phyloP scores from a whole-genome alignment of 2,888 invertebrate genomes.

The Ochropleura plecta region DNA sequence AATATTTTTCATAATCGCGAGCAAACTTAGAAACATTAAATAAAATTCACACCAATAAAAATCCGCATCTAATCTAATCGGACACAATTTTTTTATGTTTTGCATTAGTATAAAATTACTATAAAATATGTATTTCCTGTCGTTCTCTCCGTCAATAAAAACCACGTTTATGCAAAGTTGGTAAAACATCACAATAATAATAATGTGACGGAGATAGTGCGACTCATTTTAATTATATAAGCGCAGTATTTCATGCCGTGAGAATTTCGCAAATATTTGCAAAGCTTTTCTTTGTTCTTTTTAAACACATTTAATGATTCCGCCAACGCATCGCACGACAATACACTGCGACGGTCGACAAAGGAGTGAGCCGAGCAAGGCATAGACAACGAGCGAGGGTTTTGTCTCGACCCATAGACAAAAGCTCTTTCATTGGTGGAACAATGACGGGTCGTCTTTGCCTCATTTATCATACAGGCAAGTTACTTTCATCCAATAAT shows the following conservation, averaged over 20 bases:
- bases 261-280: constrained; percentile 86
- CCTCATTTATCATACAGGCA: constrained; percentile 89
- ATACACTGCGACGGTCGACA: constrained; percentile 83
- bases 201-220: constrained; percentile 38
- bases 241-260: constrained; percentile 67
- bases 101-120: constrained; percentile 59
- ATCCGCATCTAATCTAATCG: constrained; percentile 37
- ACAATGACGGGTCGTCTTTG: constrained; percentile 87
- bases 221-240: constrained; percentile 60
- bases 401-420: constrained; percentile 88
- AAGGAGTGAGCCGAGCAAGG: constrained; percentile 82
- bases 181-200: constrained; percentile 38
- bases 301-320: constrained; percentile 84
- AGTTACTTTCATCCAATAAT: constrained; percentile 90
- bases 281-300: constrained; percentile 75
- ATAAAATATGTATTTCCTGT: constrained; percentile 64
- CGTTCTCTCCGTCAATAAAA: constrained; percentile 58
- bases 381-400: constrained; percentile 86
- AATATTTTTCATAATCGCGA: constrained; percentile 31
- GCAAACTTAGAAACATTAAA: constrained; percentile 24
- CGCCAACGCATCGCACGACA: constrained; percentile 81
- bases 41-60: constrained; percentile 51
- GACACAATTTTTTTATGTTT: constrained; percentile 45
- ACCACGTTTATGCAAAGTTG: constrained; percentile 59
- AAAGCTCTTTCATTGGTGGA: constrained; percentile 87